Evolutionary conservation across 1,140 invertebrate genomes (phyloP).

Genomic region (Antheraea pernyi): DNA sequence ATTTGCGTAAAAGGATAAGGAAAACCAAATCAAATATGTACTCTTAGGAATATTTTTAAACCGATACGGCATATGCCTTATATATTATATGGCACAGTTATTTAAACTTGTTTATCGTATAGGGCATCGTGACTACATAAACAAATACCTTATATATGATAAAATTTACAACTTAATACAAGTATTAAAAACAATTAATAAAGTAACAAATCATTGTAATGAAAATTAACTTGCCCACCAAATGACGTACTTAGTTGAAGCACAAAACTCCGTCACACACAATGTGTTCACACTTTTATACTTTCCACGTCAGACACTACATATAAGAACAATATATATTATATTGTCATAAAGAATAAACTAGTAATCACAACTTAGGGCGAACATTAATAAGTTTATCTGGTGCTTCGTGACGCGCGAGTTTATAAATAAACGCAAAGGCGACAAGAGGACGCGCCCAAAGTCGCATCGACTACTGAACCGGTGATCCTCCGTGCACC

Average conservation of each 20-base stretch:
- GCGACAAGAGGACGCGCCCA: slow-evolving; percentile 65
- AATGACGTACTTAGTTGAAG: background rate
- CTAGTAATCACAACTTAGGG: slow-evolving; percentile 4
- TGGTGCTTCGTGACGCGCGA: slow-evolving; percentile 49
- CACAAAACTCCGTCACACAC: background rate
- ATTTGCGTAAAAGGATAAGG: background rate
- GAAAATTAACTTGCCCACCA: background rate
- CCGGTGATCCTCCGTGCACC: slow-evolving; percentile 40
- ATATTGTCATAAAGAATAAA: slow-evolving; percentile 11
- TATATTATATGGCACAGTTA: background rate
- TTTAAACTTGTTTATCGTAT: background rate
- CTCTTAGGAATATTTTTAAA: background rate
- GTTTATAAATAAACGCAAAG: slow-evolving; percentile 66
- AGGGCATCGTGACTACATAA: background rate
- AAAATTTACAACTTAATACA: background rate
- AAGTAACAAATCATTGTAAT: background rate
- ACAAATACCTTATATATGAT: background rate
- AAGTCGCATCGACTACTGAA: slow-evolving; percentile 51
- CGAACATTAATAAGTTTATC: slow-evolving; percentile 52
- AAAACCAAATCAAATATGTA: background rate
- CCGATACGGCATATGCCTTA: background rate
- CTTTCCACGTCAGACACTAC: background rate
- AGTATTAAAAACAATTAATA: background rate
- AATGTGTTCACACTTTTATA: background rate
- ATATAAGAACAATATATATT: background rate